Evolutionary conservation across 2,113 vertebrate species (phyloP), one percentile per base, ranked within the genome.

Genomic region (Tylochromis polylepis): DNA sequence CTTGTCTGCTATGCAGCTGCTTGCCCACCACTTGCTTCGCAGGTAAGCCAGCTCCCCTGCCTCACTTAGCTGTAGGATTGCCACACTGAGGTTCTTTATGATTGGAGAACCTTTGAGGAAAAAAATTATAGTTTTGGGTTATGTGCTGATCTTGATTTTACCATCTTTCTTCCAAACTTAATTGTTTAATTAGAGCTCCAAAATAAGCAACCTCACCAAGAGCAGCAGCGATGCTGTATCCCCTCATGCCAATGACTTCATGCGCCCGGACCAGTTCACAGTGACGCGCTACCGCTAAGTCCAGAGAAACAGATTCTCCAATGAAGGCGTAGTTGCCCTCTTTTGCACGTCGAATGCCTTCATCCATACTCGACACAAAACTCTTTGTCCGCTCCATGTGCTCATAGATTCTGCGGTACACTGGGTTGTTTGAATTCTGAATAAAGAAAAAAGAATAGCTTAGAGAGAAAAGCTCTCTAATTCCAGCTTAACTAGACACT

Each of bases 1-100:
- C 0, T 94, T 95, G 1, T 92, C 83, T 4, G 81, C 89, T 0
- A 94, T 58, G 90, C 98, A 98, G 67, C 96, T 97, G 95, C 90
- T 97, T 53, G 97, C 95, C 97, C 97, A 98, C 97, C 97, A 98
- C 86, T 98, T 98, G 91, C 96, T 96, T 0, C 95, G 91, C 83
- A 98, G 89, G 87, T 97, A 97, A 5, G 97, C 95, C 5, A 98
- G 94, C 8, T 97, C 96, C 0, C 98, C 98, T 0, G 96, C 94
- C 46, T 98, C 98, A 0, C 95, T 96, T 88, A 98, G 95, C 16
- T 97, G 96, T 67, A 98, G 95, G 59, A 98, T 95, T 0, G 97
- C 96, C 5, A 97, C 51, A 3, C 96, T 97, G n/a, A 98, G 95
- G 56, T 97, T 95, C 93, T 97, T 97, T 16, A 97, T 96, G 86